These are phyloP conservation scores for Schizaphis graminum DNA, from an alignment of 2,888 invertebrate genomes.

Conservation along the genomic window DNA sequence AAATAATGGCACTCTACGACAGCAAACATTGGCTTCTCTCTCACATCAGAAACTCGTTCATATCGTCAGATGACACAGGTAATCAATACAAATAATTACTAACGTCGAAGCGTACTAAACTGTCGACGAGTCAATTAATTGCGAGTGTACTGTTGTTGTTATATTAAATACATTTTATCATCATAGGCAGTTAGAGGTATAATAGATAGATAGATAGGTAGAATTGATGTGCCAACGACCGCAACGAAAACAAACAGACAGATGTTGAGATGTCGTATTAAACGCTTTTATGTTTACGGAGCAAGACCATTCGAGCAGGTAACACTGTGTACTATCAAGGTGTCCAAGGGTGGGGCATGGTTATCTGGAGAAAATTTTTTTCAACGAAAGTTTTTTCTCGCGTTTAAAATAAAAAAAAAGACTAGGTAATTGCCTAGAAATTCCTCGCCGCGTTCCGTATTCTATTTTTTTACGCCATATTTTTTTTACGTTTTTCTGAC, in stretches of 20 bases:
- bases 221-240: not conserved
- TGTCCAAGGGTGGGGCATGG: slow-evolving; percentile 65
- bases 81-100: slow-evolving; percentile 44
- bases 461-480: slow-evolving; percentile 48
- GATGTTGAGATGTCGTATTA: not conserved
- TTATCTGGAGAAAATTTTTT: slow-evolving; percentile 65
- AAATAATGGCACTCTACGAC: slow-evolving; percentile 90
- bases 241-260: not conserved
- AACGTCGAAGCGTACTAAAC: not conserved
- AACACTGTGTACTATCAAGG: slow-evolving; percentile 63
- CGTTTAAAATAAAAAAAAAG: slow-evolving; percentile 49
- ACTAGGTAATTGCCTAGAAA: slow-evolving; percentile 49
- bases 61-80: slow-evolving; percentile 94
- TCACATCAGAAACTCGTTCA: slow-evolving; percentile 93
- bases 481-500: not conserved
- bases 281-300: not conserved
- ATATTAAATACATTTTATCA: not conserved
- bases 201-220: not conserved
- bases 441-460: slow-evolving; percentile 52
- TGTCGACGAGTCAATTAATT: not conserved
- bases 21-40: slow-evolving; percentile 93
- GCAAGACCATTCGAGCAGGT: slow-evolving; percentile 38
- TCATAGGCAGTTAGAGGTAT: not conserved
- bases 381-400: slow-evolving; percentile 63
- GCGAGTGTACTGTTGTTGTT: not conserved